Evolutionary conservation across 2,888 invertebrate genomes (phyloP).

Genomic region (Pyrrhia umbra): DNA sequence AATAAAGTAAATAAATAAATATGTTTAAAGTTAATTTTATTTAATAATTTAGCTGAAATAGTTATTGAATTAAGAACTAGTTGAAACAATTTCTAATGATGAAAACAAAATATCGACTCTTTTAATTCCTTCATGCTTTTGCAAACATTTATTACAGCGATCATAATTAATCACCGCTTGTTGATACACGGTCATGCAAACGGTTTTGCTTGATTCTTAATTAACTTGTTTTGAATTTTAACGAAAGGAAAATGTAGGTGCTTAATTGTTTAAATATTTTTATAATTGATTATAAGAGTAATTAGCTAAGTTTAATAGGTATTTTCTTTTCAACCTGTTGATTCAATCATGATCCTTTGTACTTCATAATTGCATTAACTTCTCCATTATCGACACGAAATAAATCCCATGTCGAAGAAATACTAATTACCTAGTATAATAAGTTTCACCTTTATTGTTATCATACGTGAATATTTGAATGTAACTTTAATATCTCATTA

Average conservation of each 20-base stretch:
- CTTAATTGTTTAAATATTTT: neutral
- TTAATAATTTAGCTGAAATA: neutral
- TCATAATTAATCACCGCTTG: constrained; percentile 20
- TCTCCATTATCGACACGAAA: too few relatives aligned
- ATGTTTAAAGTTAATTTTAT: neutral
- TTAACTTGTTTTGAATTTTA: neutral
- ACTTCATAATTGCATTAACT: too few relatives aligned
- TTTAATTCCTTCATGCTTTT: constrained; percentile 41
- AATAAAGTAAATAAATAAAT: constrained; percentile 43
- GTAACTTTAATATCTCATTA: too few relatives aligned
- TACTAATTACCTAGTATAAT: too few relatives aligned
- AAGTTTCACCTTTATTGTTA: too few relatives aligned
- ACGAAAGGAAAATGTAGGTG: neutral
- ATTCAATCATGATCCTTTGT: too few relatives aligned
- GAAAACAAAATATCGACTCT: constrained; percentile 20
- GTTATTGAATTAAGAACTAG: constrained; percentile 9
- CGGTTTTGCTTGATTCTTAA: constrained; percentile 1
- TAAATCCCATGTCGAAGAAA: too few relatives aligned
- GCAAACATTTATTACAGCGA: constrained; percentile 21
- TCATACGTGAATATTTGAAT: too few relatives aligned
- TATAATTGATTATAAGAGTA: neutral
- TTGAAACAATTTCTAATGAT: constrained; percentile 1
- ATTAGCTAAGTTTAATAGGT: too few relatives aligned
- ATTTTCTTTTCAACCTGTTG: too few relatives aligned
- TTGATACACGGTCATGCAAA: constrained; percentile 5